These are phyloP conservation scores for Tokudaia muenninki DNA, from an alignment of 2,797 vertebrate species.

Conservation along the genomic window DNA sequence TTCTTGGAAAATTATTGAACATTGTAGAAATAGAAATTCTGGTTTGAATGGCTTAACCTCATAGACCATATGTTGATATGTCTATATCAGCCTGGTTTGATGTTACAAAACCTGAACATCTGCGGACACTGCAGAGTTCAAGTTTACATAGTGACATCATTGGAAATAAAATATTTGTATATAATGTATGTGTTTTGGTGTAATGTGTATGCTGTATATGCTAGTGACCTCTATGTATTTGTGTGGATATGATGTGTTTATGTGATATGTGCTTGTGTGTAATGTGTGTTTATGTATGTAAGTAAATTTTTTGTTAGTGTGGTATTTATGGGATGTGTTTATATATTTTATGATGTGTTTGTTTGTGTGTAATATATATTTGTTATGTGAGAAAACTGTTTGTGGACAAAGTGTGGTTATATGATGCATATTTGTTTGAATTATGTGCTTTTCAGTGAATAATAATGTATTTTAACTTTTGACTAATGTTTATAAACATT, in stretches of 20 bases:
- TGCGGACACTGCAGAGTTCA: background rate
- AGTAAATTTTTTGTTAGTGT: background rate
- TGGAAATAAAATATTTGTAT: background rate
- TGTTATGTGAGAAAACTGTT: background rate
- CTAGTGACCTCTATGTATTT: background rate
- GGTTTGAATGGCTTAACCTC: background rate
- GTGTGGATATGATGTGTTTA: background rate
- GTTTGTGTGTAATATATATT: background rate
- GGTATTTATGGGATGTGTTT: background rate
- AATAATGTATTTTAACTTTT: background rate
- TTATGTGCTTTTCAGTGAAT: background rate
- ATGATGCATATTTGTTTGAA: background rate
- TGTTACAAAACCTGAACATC: background rate
- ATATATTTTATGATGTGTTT: background rate
- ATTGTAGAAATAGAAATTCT: background rate
- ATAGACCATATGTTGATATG: background rate
- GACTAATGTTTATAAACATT: background rate
- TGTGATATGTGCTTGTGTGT: background rate
- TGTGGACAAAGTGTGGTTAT: background rate
- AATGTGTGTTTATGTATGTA: background rate
- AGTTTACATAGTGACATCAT: background rate
- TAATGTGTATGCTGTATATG: background rate
- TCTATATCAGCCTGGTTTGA: background rate
- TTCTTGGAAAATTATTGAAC: background rate
- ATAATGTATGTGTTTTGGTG: background rate